Conservation (phyloP, 2,888 invertebrate species). For the Apodemia mormo region DNA sequence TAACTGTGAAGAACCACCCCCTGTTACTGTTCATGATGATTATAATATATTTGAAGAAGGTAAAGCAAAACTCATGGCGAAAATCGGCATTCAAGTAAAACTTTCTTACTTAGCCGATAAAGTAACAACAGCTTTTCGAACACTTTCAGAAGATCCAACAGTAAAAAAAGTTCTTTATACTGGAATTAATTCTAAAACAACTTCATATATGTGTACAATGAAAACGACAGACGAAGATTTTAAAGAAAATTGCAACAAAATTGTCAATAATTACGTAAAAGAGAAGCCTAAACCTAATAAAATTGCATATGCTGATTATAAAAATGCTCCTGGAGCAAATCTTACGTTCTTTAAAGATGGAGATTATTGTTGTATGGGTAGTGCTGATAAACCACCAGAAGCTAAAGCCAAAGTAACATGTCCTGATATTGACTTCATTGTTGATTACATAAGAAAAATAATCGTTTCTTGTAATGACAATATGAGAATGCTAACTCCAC, state of each 20-base stretch:
- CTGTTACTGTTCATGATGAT: slow-evolving; percentile 61
- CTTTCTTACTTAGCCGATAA: slow-evolving; percentile 60
- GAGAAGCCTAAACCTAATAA: slow-evolving; percentile 52
- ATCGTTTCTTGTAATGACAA: slow-evolving; percentile 74
- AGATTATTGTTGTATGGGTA: slow-evolving; percentile 65
- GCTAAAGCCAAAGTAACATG: slow-evolving; percentile 62
- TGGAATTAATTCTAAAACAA: slow-evolving; percentile 68
- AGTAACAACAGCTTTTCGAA: slow-evolving; percentile 65
- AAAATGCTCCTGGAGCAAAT: slow-evolving; percentile 67
- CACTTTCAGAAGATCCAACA: slow-evolving; percentile 66
- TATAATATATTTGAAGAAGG: slow-evolving; percentile 73
- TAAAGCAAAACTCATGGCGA: slow-evolving; percentile 65
- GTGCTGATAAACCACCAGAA: slow-evolving; percentile 68
- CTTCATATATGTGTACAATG: slow-evolving; percentile 70
- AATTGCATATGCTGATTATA: slow-evolving; percentile 62
- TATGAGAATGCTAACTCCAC: slow-evolving; percentile 73
- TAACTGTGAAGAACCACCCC: slow-evolving; percentile 47
- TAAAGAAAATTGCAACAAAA: slow-evolving; percentile 59
- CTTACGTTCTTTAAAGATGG: slow-evolving; percentile 63
- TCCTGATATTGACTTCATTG: slow-evolving; percentile 65
- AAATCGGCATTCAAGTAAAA: slow-evolving; percentile 66
- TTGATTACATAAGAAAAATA: slow-evolving; percentile 69
- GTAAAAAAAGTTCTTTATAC: slow-evolving; percentile 67
- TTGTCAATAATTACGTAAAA: slow-evolving; percentile 53
- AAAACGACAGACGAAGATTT: slow-evolving; percentile 69